Percentiles rank a stretch among this genome's conserved stretches.
Conservation (phyloP, 2,797 vertebrate genomes). For the Aselliscus stoliczkanus region DNA sequence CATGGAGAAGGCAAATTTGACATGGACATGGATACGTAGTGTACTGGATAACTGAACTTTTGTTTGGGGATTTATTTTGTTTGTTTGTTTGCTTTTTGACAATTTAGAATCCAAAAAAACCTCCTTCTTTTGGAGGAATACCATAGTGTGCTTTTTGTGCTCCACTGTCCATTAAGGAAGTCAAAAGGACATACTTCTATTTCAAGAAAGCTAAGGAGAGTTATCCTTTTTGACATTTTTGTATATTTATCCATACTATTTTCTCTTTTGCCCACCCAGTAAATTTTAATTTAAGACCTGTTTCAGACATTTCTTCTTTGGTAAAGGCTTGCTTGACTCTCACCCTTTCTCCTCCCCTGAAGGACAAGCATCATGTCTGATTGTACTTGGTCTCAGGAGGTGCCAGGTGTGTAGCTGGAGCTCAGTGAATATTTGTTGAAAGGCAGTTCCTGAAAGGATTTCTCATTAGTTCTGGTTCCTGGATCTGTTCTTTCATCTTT, state of each 20-base stretch:
- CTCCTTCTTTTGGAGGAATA: neutral
- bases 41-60: neutral
- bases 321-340: neutral
- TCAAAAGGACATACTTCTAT: neutral
- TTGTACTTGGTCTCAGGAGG: neutral
- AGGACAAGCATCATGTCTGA: neutral
- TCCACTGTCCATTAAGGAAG: neutral
- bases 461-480: neutral
- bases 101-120: neutral
- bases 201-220: neutral
- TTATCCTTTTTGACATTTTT: neutral
- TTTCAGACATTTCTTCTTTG: neutral
- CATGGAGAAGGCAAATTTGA: neutral
- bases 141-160: neutral
- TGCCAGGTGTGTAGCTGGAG: neutral
- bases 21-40: neutral
- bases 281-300: neutral
- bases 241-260: neutral
- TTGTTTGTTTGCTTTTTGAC: neutral
- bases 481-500: neutral
- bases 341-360: neutral
- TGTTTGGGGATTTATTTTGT: neutral
- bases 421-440: neutral
- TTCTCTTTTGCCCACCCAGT: neutral
- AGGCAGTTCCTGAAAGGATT: neutral